These are phyloP conservation scores for Karalla daura DNA, from an alignment of 2,797 vertebrate species.

Conservation along the genomic window DNA sequence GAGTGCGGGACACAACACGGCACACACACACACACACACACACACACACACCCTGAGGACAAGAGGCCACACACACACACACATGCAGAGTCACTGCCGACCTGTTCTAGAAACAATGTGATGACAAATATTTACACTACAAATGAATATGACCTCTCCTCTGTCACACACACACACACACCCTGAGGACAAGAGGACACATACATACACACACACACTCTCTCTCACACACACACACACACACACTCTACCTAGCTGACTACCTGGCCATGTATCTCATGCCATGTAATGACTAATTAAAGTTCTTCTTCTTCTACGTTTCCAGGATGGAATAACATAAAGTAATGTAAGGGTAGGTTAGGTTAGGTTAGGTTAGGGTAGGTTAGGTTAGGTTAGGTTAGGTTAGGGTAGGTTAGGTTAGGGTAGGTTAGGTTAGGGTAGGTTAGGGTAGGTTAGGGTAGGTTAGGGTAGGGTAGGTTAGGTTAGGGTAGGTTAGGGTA, in stretches of 20 bases:
- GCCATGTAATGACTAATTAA: not conserved
- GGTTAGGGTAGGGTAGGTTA: too few relatives aligned
- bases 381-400: too few relatives aligned
- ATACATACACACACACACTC: slow-evolving; percentile 14
- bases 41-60: slow-evolving; percentile 17
- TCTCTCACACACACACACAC: slow-evolving; percentile 25
- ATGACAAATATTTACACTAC: slow-evolving; percentile 64
- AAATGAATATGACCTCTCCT: slow-evolving; percentile 54
- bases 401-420: too few relatives aligned
- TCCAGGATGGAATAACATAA: too few relatives aligned
- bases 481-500: too few relatives aligned
- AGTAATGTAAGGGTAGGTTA: too few relatives aligned
- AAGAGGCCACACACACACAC: slow-evolving; percentile 31
- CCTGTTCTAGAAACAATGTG: slow-evolving; percentile 53
- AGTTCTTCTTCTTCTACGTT: too few relatives aligned
- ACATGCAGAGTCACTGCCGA: slow-evolving; percentile 18
- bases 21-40: slow-evolving; percentile 18
- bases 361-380: too few relatives aligned
- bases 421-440: too few relatives aligned
- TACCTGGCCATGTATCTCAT: slow-evolving; percentile 12
- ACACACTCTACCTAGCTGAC: slow-evolving; percentile 17
- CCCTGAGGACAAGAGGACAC: not conserved
- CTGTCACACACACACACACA: slow-evolving; percentile 7
- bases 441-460: too few relatives aligned
- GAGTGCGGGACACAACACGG: too few relatives aligned